phyloP scores from a whole-genome alignment of 2,797 vertebrate species.

The Urocyon cinereoargenteus region DNA sequence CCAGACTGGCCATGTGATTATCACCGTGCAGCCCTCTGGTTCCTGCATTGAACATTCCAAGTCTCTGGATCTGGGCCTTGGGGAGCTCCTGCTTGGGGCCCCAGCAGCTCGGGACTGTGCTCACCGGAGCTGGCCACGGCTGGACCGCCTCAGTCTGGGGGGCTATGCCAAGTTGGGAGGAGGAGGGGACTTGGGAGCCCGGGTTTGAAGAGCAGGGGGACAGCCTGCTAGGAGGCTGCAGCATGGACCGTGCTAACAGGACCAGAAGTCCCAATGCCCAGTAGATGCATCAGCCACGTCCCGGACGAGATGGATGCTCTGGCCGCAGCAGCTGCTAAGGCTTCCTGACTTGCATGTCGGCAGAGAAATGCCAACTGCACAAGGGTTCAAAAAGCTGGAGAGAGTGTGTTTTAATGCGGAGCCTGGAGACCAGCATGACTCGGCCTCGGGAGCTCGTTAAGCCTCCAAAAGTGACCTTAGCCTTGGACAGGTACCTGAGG shows the following conservation, averaged over 20 bases:
- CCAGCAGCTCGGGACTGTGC: conserved; percentile 88
- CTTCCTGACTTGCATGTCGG: conserved; percentile 47
- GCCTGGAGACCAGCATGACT: conserved; percentile 43
- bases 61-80: conserved; percentile 86
- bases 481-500: conserved; percentile 38
- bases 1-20: conserved; percentile 76
- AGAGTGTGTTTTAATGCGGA: background rate
- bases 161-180: conserved; percentile 93
- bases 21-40: conserved; percentile 88
- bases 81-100: conserved; percentile 81
- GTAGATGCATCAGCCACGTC: background rate
- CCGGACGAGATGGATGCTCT: background rate
- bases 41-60: conserved; percentile 87
- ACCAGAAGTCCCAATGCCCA: background rate
- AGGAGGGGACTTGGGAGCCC: conserved; percentile 90
- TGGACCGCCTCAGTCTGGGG: conserved; percentile 90
- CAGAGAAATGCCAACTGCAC: conserved; percentile 57
- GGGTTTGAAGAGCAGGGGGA: conserved; percentile 80
- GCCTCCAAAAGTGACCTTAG: conserved; percentile 72
- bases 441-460: conserved; percentile 68
- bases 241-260: conserved; percentile 46
- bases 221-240: conserved; percentile 71
- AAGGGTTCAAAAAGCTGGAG: conserved; percentile 27
- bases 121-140: conserved; percentile 94
- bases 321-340: conserved; percentile 33